Base-by-base conservation (phyloP, 2,888 invertebrate genomes). In the Troides aeacus region DNA sequence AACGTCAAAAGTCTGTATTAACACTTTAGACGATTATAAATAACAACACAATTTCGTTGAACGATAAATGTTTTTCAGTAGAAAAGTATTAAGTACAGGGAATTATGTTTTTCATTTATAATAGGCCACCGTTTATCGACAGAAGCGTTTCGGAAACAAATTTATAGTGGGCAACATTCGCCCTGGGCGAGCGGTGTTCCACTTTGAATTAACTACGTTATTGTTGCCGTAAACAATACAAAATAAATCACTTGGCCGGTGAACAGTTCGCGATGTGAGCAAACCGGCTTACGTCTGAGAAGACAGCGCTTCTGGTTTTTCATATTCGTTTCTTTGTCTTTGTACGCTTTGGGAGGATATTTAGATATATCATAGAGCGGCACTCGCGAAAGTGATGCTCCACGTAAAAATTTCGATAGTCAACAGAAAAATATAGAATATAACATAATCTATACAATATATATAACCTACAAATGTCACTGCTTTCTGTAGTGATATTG, bases 221-320 rank as follows among this genome's bases (percentile, higher is more conserved):
- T 66, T 60, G 59, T 60, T 66, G 66, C 24, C 60, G 66, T 66
- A 50, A 66, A 66, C 66, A 66, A 66, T 66, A 60, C 50, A 30
- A 60, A 66, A 66, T 66, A 60, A 53, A 66, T 60, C 60, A 60
- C 60, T 57, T 18, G 56, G 36, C 57, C 36, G n/a, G 56, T 64
- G 64, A 39, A 39, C 57, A 64, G 57, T 58, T 21, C 64, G 39
- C 18, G 30, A 56, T 53, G 64, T 53, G 63, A 60, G 64, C 15
- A 64, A 23, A 56, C 53, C 18, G n/a, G 39, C 61, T 23, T 42
- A 62, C 62, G 10, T 10, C 23, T 62, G 21, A 21, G 42, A 42
- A 21, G 42, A 21, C n/a, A 62, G 42, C 21, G 23, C 50, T 15
- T 50, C 50, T 50, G 50, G 5, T 50, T 1, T 17, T 15, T 50